These are phyloP conservation scores for Crypturellus tataupa DNA, from an alignment of 2,797 vertebrate species.

Conservation along the genomic window DNA sequence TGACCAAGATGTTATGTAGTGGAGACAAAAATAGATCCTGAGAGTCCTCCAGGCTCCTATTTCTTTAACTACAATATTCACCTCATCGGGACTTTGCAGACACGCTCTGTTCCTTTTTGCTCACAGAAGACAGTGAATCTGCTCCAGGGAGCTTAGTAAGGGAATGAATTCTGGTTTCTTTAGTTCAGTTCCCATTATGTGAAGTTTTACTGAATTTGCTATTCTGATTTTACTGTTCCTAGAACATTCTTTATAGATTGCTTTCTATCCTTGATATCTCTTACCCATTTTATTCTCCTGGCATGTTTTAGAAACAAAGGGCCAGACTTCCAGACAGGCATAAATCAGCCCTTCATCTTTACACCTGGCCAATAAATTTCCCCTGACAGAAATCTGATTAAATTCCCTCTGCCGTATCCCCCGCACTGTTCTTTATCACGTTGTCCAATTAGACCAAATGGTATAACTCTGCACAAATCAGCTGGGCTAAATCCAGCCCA, in stretches of 20 bases:
- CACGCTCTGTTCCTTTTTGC: not conserved
- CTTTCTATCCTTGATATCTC: not conserved
- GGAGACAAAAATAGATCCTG: constrained; percentile 54
- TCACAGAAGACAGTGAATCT: constrained; percentile 27
- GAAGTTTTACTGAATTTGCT: constrained; percentile 21
- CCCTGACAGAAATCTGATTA: not conserved
- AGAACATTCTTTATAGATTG: not conserved
- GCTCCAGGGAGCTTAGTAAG: not conserved
- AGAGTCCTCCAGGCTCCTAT: constrained; percentile 13
- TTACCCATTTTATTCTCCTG: not conserved
- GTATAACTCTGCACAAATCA: not conserved
- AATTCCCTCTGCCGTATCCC: not conserved
- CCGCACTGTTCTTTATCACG: not conserved
- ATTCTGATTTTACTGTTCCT: constrained; percentile 27
- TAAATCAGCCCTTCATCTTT: not conserved
- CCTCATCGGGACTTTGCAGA: constrained; percentile 9
- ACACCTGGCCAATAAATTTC: not conserved
- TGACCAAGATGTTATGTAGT: constrained; percentile 44
- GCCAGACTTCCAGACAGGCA: not conserved
- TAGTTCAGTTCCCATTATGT: not conserved
- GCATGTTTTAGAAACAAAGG: not conserved
- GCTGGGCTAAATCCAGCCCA: not conserved
- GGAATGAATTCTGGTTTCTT: constrained; percentile 1
- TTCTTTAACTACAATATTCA: constrained; percentile 27
- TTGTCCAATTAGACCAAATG: not conserved